These are phyloP conservation scores for Parauchenoglanis ngamensis DNA, from an alignment of 2,797 vertebrate genomes.

Conservation along the genomic window DNA sequence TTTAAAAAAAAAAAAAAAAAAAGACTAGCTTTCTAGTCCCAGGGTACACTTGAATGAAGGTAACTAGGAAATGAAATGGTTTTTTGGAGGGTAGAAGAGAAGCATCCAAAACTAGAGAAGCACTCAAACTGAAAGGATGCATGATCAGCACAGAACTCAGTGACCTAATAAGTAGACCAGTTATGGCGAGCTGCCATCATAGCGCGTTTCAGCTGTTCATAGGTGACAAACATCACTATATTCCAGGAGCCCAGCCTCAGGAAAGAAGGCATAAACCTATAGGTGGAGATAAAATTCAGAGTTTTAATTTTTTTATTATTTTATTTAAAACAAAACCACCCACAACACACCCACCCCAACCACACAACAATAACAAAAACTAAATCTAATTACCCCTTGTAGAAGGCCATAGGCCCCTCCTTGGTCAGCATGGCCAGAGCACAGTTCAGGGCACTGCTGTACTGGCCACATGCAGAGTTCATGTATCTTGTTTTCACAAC, in stretches of 20 bases:
- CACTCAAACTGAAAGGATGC: slow-evolving; percentile 17
- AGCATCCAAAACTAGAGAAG: background rate
- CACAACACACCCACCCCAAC: background rate
- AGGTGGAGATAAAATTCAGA: slow-evolving; percentile 9
- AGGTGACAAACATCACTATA: slow-evolving; percentile 93
- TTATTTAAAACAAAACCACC: too few species aligned
- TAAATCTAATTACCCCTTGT: slow-evolving; percentile 81
- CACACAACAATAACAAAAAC: too few species aligned
- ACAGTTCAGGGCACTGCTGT: slow-evolving; percentile 80
- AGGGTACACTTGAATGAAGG: slow-evolving; percentile 36
- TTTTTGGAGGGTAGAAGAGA: background rate
- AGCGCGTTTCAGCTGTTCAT: slow-evolving; percentile 91
- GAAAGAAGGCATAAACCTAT: slow-evolving; percentile 90
- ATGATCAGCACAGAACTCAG: slow-evolving; percentile 26
- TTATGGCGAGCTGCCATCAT: slow-evolving; percentile 73
- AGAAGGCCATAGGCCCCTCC: slow-evolving; percentile 85
- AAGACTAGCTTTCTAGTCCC: slow-evolving; percentile 43
- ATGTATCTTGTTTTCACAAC: slow-evolving; percentile 87
- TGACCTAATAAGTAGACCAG: slow-evolving; percentile 61
- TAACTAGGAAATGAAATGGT: background rate
- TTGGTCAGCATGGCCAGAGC: slow-evolving; percentile 82
- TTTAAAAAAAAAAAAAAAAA: too few species aligned
- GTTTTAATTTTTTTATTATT: too few species aligned
- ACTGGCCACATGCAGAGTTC: slow-evolving; percentile 85
- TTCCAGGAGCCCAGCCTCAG: slow-evolving; percentile 92